Conservation (phyloP, 2,888 invertebrate genomes). For the Automeris io region DNA sequence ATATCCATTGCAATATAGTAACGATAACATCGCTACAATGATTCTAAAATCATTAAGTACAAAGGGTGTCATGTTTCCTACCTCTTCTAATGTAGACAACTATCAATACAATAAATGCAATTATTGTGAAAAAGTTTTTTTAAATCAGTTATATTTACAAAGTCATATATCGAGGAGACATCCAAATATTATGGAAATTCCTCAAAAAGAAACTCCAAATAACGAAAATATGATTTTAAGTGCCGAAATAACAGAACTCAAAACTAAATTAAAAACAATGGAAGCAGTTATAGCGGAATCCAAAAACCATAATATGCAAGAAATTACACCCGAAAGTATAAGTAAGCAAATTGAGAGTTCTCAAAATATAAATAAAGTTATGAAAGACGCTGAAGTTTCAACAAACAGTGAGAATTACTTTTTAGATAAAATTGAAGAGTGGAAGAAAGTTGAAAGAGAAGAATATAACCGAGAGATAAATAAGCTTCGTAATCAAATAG, state of each 20-base stretch:
- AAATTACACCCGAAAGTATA: slow-evolving; percentile 8
- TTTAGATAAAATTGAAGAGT: slow-evolving; percentile 61
- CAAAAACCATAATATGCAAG: slow-evolving; percentile 20
- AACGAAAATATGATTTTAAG: slow-evolving; percentile 79
- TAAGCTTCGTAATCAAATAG: slow-evolving; percentile 53
- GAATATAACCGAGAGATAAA: slow-evolving; percentile 74
- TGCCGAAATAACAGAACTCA: slow-evolving; percentile 61
- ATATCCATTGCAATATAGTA: slow-evolving; percentile 49
- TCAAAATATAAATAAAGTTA: slow-evolving; percentile 23
- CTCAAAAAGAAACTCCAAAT: slow-evolving; percentile 41
- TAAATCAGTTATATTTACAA: slow-evolving; percentile 79
- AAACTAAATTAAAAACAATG: slow-evolving; percentile 67
- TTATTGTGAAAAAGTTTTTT: slow-evolving; percentile 82
- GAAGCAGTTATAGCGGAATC: slow-evolving; percentile 35
- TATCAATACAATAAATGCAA: slow-evolving; percentile 76
- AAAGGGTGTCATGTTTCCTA: slow-evolving; percentile 48
- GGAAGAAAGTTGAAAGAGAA: slow-evolving; percentile 71
- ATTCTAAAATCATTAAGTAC: slow-evolving; percentile 60
- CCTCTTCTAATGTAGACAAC: slow-evolving; percentile 38
- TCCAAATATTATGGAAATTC: slow-evolving; percentile 37
- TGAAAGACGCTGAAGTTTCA: slow-evolving; percentile 50
- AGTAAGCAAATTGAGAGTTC: slow-evolving; percentile 10
- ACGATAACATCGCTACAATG: slow-evolving; percentile 67
- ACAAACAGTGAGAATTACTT: slow-evolving; percentile 46
- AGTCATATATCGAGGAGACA: slow-evolving; percentile 81